phyloP scores from a whole-genome alignment of 2,113 vertebrate genomes.

The Polypterus senegalus region DNA sequence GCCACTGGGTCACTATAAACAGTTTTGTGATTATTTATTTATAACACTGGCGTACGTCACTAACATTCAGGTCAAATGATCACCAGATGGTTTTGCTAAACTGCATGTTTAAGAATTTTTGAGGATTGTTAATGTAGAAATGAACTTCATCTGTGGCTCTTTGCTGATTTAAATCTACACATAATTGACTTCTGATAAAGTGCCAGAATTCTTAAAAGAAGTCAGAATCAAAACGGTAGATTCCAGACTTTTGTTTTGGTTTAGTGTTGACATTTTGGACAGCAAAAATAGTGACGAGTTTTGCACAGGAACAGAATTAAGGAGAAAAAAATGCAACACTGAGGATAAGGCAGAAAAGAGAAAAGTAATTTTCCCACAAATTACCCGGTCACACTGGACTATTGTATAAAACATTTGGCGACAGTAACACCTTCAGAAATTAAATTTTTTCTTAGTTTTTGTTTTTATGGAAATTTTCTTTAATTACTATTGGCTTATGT shows the following conservation, averaged over 20 bases:
- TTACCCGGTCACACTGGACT: too few species aligned
- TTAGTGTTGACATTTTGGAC: not conserved
- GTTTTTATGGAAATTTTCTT: too few species aligned
- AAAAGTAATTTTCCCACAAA: constrained; percentile 33
- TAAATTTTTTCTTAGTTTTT: too few species aligned
- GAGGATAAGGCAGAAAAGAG: constrained; percentile 37
- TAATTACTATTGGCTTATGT: too few species aligned
- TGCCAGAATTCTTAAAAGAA: not conserved
- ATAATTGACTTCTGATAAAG: not conserved
- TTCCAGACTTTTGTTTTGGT: not conserved
- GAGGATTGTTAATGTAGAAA: constrained; percentile 27
- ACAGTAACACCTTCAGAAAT: too few species aligned
- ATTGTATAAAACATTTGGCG: too few species aligned
- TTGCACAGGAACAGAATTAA: not conserved
- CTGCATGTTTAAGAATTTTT: constrained; percentile 42
- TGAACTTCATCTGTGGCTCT: constrained; percentile 19
- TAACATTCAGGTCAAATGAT: constrained; percentile 22
- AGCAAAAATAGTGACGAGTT: too few species aligned
- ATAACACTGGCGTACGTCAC: constrained; percentile 34
- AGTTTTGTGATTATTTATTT: constrained; percentile 43
- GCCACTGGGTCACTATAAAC: constrained; percentile 25
- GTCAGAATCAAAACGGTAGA: not conserved
- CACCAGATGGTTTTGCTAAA: constrained; percentile 40
- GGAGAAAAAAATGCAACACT: constrained; percentile 21
- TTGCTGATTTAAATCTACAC: not conserved